Base-by-base conservation (phyloP, 2,113 vertebrate species). In the Lagopus muta region DNA sequence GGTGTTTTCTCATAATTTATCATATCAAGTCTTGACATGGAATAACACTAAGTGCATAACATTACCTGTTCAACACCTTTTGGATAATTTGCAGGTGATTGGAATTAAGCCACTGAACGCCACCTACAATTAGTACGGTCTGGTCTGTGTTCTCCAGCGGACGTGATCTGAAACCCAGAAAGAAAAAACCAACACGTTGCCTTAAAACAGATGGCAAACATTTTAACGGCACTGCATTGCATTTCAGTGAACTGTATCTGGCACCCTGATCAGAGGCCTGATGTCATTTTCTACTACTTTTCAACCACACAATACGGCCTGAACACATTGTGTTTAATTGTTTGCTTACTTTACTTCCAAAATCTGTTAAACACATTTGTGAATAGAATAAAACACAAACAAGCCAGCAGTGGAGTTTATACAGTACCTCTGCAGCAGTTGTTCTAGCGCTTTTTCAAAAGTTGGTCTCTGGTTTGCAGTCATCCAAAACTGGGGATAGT, bases 401-500 rank as follows among this genome's bases (percentile, higher is more conserved):
- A 73, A 87, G 34, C 47, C 60, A n/a, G 45, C 47, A 36, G 57
- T 3, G 79, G 36, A 65, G 42, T 92, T 69, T 79, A 47, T 66
- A 71, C 48, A 2, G 62, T 98, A 99, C 99, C 99, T 99, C 97
- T 97, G 74, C 70, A 99, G 95, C 52, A 99, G 98, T 94, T 98
- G 98, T 52, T 98, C 96, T 34, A 99, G 98, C 2, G 99, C 98
- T 85, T 98, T 97, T 91, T 98, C 98, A 97, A 99, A 99, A 6
- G 98, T 98, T 1, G 99, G 99, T 77, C 99, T 98, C 86, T 94
- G 85, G 17, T 79, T 96, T 88, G 94, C 92, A 21, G 96, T 98
- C 93, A 99, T 96, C 99, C 99, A 99, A 97, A 99, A 99, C 94
- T 98, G 99, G 8, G 99, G 99, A 43, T 99, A 99, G 79, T 99